Evolutionary conservation across 2,888 invertebrate species (phyloP), one percentile per base, ranked within the genome.

Genomic region (Dynastes grantii): DNA sequence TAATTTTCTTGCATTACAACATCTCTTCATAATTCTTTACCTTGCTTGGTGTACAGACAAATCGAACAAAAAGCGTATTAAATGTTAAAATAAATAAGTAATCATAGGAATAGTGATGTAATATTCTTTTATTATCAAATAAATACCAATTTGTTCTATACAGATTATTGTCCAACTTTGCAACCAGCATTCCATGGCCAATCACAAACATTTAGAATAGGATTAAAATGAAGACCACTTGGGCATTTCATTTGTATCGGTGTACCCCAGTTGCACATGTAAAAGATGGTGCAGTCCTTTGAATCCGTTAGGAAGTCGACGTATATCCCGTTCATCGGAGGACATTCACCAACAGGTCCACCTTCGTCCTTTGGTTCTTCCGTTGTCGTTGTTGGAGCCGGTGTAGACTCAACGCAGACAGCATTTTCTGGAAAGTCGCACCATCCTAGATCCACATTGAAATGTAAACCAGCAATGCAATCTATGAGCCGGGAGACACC

Each of bases 211-310:
- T 68, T 73, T 13, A 75, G 0, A 13, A 8, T 55, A 16, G 77
- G 68, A 65, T 77, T 79, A 51, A 79, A 77, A 63, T 79, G 77
- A 16, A 79, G 67, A 29, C 61, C 75, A 68, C 29, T 13, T 32
- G 81, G 80, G 55, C 82, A 82, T n/a, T 79, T 16, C 37, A 78
- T 77, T 22, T 71, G n/a, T 67, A 79, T 49, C 16, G 80, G 79
- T 16, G 32, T 51, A 13, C 82, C 82, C 70, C 77, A 77, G 55
- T 78, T 53, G 61, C 82, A 82, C 64, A 71, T 79, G 45, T 76
- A 79, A 51, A 71, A 79, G 22, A 65, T 55, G 5, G 71, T 40
- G 61, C 81, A 81, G 73, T 81, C 80, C 6, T 71, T 55, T 29
- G 77, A 77, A 58, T 81, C 76, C 4, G 80, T 75, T 53, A 78